Evolutionary conservation across 2,888 invertebrate genomes (phyloP).

Genomic region (Pelosia muscerda): DNA sequence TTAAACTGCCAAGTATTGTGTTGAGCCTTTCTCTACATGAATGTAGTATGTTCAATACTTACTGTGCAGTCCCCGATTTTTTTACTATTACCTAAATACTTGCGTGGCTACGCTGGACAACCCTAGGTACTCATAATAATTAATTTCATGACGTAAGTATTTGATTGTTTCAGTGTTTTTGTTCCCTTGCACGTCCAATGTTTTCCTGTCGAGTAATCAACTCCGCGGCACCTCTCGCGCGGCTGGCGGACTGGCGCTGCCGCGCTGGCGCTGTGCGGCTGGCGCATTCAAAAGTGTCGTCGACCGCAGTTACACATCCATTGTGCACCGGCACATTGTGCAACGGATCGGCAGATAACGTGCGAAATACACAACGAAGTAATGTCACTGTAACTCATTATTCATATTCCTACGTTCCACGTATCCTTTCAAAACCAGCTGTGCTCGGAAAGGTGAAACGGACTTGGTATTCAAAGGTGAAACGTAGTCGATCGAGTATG

Average conservation of each 20-base stretch:
- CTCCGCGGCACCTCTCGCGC: conserved; percentile 1
- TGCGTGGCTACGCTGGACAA: conserved; percentile 4
- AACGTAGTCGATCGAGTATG: conserved; percentile 14
- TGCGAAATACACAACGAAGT: conserved; percentile 22
- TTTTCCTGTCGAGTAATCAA: conserved; percentile 30
- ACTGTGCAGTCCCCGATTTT: not conserved
- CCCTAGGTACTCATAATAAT: conserved; percentile 29
- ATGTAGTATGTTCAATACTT: not conserved
- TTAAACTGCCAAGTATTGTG: too few relatives aligned
- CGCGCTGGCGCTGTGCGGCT: too few relatives aligned
- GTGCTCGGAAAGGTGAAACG: conserved; percentile 15
- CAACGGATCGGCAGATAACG: conserved; percentile 21
- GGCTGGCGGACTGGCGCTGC: conserved; percentile 4
- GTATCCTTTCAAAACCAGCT: conserved; percentile 18
- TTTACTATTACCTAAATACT: too few relatives aligned
- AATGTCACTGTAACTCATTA: conserved; percentile 10
- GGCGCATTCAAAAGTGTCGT: conserved; percentile 20
- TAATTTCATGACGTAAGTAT: conserved; percentile 43
- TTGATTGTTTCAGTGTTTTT: conserved; percentile 40
- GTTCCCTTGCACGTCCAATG: conserved; percentile 10
- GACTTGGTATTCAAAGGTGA: conserved; percentile 16
- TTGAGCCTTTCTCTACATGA: too few relatives aligned
- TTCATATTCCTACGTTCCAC: conserved; percentile 19
- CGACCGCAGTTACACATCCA: conserved; percentile 23
- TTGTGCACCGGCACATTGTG: conserved; percentile 24